Percentiles rank a stretch among this genome's conserved stretches.
phyloP scores from a whole-genome alignment of 2,888 invertebrate species.

The Synergus laeviventris region DNA sequence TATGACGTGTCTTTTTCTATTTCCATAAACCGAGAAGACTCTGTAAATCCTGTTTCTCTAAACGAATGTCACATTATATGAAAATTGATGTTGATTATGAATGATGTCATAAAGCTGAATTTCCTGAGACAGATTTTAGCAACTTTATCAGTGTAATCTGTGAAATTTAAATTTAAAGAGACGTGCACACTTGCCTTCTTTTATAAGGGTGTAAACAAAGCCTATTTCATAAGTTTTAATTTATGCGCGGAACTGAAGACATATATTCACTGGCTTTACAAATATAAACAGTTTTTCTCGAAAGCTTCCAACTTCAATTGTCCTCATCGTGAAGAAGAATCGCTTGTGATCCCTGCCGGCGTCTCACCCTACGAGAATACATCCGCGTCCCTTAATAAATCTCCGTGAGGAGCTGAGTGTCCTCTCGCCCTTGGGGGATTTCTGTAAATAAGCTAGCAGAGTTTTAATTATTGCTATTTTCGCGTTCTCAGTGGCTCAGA shows the following conservation, averaged over 20 bases:
- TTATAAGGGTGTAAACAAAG: slow-evolving; percentile 24
- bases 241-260: slow-evolving; percentile 27
- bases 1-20: neutral
- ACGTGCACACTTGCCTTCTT: slow-evolving; percentile 1
- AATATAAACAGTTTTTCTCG: slow-evolving; percentile 33
- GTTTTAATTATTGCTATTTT: slow-evolving; percentile 73
- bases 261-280: slow-evolving; percentile 34
- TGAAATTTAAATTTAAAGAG: slow-evolving; percentile 5
- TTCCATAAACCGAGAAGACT: neutral
- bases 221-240: slow-evolving; percentile 31
- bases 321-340: slow-evolving; percentile 24
- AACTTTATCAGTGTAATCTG: slow-evolving; percentile 14
- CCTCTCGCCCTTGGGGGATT: slow-evolving; percentile 52
- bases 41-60: too few relatives aligned
- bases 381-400: slow-evolving; percentile 64
- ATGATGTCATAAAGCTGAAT: neutral
- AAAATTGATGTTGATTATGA: neutral
- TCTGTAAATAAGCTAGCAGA: slow-evolving; percentile 68
- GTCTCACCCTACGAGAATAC: slow-evolving; percentile 45
- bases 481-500: slow-evolving; percentile 57
- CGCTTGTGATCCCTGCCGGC: slow-evolving; percentile 18
- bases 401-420: slow-evolving; percentile 49
- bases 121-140: neutral
- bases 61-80: too few relatives aligned
- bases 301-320: slow-evolving; percentile 27